Conservation (phyloP, 2,888 invertebrate species). For the Dasypolia templi region DNA sequence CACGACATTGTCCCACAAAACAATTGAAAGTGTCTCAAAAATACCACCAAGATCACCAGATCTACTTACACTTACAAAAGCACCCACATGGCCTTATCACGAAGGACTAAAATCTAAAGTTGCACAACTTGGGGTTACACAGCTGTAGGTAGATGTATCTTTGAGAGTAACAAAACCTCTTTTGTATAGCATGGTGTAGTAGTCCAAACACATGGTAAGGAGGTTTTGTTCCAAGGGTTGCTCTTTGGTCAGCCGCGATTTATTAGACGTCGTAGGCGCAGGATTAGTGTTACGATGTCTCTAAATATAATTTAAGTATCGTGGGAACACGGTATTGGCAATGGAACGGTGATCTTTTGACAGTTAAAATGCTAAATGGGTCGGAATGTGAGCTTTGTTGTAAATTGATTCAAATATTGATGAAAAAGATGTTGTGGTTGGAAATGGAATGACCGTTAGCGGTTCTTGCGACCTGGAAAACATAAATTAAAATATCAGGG, state of each 20-base stretch:
- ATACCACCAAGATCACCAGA: conserved; percentile 71
- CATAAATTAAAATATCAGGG: neutral
- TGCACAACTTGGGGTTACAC: neutral
- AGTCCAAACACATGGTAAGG: conserved; percentile 81
- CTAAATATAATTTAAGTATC: conserved; percentile 75
- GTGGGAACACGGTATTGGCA: conserved; percentile 73
- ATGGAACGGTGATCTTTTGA: conserved; percentile 46
- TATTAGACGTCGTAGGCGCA: conserved; percentile 78
- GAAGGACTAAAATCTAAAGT: conserved; percentile 59
- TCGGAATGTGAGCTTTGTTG: conserved; percentile 59
- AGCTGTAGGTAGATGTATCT: conserved; percentile 38
- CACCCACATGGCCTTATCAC: conserved; percentile 37
- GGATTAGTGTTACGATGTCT: conserved; percentile 71
- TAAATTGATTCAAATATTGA: conserved; percentile 15
- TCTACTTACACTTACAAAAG: conserved; percentile 23
- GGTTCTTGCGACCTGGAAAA: neutral
- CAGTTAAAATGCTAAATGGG: conserved; percentile 65
- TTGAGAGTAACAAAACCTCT: conserved; percentile 67
- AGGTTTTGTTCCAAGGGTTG: conserved; percentile 79
- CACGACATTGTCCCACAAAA: conserved; percentile 73
- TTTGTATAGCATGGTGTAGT: conserved; percentile 70
- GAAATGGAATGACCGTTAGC: conserved; percentile 25
- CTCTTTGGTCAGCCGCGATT: conserved; percentile 75
- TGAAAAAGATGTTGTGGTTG: neutral
- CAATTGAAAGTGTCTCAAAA: conserved; percentile 83